Evolutionary conservation across 2,797 vertebrate species (phyloP), one percentile per base, ranked within the genome.

Genomic region (Champsocephalus esox): DNA sequence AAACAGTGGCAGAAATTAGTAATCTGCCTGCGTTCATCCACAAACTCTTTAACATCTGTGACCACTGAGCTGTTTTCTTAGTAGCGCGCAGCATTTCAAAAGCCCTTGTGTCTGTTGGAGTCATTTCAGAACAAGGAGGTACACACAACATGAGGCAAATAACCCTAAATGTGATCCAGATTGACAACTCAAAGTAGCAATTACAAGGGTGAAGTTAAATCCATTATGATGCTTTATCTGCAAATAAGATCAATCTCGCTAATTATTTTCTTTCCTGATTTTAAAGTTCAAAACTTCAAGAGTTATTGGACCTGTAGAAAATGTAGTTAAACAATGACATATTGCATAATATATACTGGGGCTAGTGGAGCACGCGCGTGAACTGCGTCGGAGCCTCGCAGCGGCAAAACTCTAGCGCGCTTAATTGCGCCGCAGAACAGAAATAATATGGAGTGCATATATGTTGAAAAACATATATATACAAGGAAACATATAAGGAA

Each of bases 31-130:
- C 63, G 6, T 82, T 84, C 79, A 83, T 88, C 80, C 66, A 56
- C 84, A 92, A 92, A 70, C 75, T 49, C 66, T 92, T 91, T 87
- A 92, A 90, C 93, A 93, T 92, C 81, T 93, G 90, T 90, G 83
- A 77, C 82, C 80, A 73, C 77, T 62, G 84, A 49, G 17, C 70
- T 63, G 82, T 85, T 89, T 91, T 85, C 81, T 83, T 66, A 60
- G 69, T 69, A 74, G 69, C 77, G 83, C 52, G 61, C 75, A 84
- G 76, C 65, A 65, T 78, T 90, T 88, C 81, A 80, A 88, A 74
- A 86, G 78, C 75, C 77, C 72, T 44, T 60, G 68, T 74, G 83
- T 91, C 89, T 91, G 93, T 60, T 70, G 83, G 84, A 89, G 64
- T 87, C 85, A 89, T 92, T 90, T 88, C 77, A 73, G 43, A 66